Percentiles rank a stretch among this genome's conserved stretches.
phyloP scores from a whole-genome alignment of 2,888 invertebrate genomes.

The Hetaerina titia region DNA sequence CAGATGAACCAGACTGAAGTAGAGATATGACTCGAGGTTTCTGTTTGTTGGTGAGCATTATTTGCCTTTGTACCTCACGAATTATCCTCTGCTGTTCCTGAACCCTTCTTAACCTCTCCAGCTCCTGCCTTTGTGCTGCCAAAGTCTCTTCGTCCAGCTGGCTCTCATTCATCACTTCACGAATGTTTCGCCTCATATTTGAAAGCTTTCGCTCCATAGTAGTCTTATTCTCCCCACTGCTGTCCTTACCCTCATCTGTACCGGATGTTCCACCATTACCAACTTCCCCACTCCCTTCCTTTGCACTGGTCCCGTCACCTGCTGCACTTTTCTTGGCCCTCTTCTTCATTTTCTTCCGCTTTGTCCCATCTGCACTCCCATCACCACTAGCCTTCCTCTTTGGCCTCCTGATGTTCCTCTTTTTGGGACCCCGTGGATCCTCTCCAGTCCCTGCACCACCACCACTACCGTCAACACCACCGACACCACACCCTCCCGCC shows the following conservation, averaged over 20 bases:
- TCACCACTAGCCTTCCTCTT: constrained; percentile 59
- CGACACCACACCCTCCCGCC: not conserved
- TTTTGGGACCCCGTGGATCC: constrained; percentile 13
- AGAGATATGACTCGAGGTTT: constrained; percentile 86
- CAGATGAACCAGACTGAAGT: constrained; percentile 82
- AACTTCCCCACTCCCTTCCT: constrained; percentile 69
- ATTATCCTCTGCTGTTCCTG: constrained; percentile 92
- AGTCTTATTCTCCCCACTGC: constrained; percentile 75
- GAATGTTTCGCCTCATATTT: constrained; percentile 90
- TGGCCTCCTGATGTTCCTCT: constrained; percentile 47
- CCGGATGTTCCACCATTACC: constrained; percentile 68
- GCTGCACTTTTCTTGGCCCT: constrained; percentile 70
- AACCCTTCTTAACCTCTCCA: constrained; percentile 90
- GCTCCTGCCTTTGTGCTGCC: constrained; percentile 95
- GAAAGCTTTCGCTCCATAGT: constrained; percentile 77
- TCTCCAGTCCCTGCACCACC: constrained; percentile 53
- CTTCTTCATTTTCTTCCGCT: constrained; percentile 70
- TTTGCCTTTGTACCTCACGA: constrained; percentile 89
- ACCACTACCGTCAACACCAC: constrained; percentile 42
- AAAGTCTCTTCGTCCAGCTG: constrained; percentile 95
- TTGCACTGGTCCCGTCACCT: constrained; percentile 69
- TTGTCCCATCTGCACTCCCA: constrained; percentile 66
- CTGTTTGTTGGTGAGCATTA: constrained; percentile 83
- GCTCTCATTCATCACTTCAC: constrained; percentile 96
- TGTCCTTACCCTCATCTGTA: constrained; percentile 75